Base-by-base conservation (phyloP, 2,113 vertebrate species). In the Phasianus colchicus region DNA sequence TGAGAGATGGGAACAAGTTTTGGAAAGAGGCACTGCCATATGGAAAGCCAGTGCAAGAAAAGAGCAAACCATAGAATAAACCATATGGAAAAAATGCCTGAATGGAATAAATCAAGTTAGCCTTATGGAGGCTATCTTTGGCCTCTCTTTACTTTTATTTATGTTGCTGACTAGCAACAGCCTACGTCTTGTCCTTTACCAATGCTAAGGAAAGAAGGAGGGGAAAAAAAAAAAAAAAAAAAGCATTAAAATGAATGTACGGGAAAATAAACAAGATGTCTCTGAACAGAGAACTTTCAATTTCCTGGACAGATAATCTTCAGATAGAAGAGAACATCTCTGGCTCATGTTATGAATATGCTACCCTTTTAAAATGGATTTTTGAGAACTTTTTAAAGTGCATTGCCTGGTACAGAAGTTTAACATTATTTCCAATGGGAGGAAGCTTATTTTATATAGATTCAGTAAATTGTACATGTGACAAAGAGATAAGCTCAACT, bases 21-120 rank as follows among this genome's bases (percentile, higher is more conserved):
- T 36, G 66, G 61, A 30, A 92, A 61, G 65, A 92, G 40, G 15
- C 9, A 81, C 12, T 91, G 65, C 83, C 89, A 89, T 91, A 93
- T 95, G 90, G 90, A 95, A 92, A 89, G 42, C 29, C 92, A 81
- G 73, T 63, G 55, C 40, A 75, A 47, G 61, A 96, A 95, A 95
- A 91, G 80, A 93, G 40, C 88, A 97, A 89, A 77, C 34, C 34
- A 52, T 8, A 80, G 58, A 94, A 92, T 89, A 86, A 89, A 88
- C 8, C 88, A 91, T 92, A 91, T 86, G 82, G 74, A 70, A 96
- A 96, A 88, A 95, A 92, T 80, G 54, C 80, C 75, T 93, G 38
- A 32, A 89, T 71, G 72, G 79, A 96, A 93, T 92, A 95, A 91
- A 95, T 90, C 72, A 95, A 60, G 38, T 86, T 91, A 89, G 67